Conservation (phyloP, 2,888 invertebrate species). For the Melanargia galathea region DNA sequence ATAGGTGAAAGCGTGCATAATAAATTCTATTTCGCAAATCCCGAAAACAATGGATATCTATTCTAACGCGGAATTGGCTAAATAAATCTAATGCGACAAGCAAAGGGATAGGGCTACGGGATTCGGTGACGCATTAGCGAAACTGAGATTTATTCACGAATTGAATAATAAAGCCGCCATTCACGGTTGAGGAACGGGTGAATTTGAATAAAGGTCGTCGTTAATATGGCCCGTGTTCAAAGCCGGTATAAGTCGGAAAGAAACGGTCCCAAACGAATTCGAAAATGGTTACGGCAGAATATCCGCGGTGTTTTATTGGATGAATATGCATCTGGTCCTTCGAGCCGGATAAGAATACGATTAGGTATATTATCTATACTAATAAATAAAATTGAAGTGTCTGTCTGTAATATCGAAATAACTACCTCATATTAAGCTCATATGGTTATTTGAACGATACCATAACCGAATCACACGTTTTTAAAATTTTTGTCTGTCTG, state of each 20-base stretch:
- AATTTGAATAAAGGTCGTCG: constrained; percentile 43
- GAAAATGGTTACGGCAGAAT: constrained; percentile 3
- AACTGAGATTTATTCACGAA: constrained; percentile 47
- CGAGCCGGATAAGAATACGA: not conserved
- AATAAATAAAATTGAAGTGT: too few species aligned
- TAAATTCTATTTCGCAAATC: constrained; percentile 17
- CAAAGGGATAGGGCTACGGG: constrained; percentile 33
- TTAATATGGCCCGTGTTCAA: constrained; percentile 33
- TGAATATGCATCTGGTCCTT: not conserved
- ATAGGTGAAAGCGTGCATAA: constrained; percentile 9
- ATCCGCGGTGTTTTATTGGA: not conserved
- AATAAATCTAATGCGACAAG: constrained; percentile 34
- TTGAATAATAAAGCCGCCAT: constrained; percentile 46
- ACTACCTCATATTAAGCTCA: too few species aligned
- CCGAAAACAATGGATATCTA: constrained; percentile 19
- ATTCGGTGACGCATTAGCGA: constrained; percentile 44
- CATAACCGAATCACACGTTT: too few species aligned
- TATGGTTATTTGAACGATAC: too few species aligned
- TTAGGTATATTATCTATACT: not conserved
- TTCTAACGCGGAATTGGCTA: constrained; percentile 27
- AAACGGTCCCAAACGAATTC: constrained; percentile 9
- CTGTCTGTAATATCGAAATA: too few species aligned
- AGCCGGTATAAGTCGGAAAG: constrained; percentile 27
- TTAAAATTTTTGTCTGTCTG: too few species aligned
- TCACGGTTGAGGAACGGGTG: constrained; percentile 41